These are phyloP conservation scores for Elanus axillaris DNA, from an alignment of 2,113 vertebrate species.

Conservation along the genomic window DNA sequence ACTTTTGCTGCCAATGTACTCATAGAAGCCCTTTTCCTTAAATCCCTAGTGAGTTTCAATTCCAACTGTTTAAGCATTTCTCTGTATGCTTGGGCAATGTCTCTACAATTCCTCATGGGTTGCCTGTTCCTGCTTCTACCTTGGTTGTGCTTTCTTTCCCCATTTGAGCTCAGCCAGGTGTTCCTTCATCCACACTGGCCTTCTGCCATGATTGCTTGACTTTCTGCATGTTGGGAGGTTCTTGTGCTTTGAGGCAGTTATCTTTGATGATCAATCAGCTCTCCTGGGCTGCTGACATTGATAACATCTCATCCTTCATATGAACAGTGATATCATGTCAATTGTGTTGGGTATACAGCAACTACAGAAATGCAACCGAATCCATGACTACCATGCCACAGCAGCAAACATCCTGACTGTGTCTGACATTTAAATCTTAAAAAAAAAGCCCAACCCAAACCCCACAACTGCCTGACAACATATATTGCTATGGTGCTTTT, in stretches of 20 bases:
- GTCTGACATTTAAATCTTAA: neutral
- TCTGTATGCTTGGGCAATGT: neutral
- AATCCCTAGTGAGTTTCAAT: neutral
- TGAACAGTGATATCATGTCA: neutral
- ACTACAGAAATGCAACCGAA: neutral
- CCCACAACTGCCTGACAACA: neutral
- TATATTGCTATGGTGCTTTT: neutral
- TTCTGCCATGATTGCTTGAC: neutral
- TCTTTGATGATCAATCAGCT: neutral
- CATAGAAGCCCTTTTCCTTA: neutral
- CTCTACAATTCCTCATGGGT: neutral
- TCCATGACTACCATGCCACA: neutral
- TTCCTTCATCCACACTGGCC: neutral
- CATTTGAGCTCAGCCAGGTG: neutral
- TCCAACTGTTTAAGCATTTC: neutral
- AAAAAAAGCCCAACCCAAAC: too few relatives aligned
- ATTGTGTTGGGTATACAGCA: neutral
- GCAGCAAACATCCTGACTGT: neutral
- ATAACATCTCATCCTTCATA: neutral
- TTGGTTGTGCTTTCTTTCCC: neutral
- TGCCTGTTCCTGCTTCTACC: neutral
- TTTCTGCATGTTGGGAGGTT: neutral
- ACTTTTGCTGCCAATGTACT: neutral
- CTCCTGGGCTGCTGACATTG: neutral
- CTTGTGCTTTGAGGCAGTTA: neutral